Base-by-base conservation (phyloP, 1,140 invertebrate genomes). In the Caenorhabditis elegans region DNA sequence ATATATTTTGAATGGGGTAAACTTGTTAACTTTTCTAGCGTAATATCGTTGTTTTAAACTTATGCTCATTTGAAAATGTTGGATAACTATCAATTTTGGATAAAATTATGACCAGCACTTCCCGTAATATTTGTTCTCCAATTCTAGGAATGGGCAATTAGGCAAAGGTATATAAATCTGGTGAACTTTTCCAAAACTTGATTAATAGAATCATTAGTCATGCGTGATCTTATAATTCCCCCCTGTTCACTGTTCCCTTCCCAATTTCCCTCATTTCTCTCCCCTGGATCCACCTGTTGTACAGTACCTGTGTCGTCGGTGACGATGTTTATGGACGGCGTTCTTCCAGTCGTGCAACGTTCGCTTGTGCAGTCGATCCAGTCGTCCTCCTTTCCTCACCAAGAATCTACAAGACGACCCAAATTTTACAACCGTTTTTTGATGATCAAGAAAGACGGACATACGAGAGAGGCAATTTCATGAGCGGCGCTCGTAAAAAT, bases 371-470 rank as follows among this genome's bases (percentile, higher is more conserved):
- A 79, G 48, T 70, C 78, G 43, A 31, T 79, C 78, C 43, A 79
- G 55, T 46, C 78, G 51, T 53, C 78, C 78, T n/a, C 78, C 78
- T 70, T 79, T 79, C 36, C 78, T 60, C 55, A 79, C 78, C 78
- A 79, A 60, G 55, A 60, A 79, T 55, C 78, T 79, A 36, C 31
- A 78, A 53, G 55, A 43, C 47, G 34, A 70, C 19, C n/a, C 5
- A 6, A 13, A 70, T 70, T 70, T 70, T 70, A 70, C 60, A 70
- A 70, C 34, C 60, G 60, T 70, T 39, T 70, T 60, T 70, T 39
- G 34, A 70, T 70, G 60, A 70, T 70, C 60, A 70, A 70, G 60
- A n/a, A n/a, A n/a, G n/a, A 60, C 53, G 28, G 26, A 43, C 34
- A 70, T 34, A 39, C 60, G 34, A 43, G 60, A 70, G 60, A 43